Conservation (phyloP, 2,797 vertebrate genomes). For the Sebastes matsubarae region DNA sequence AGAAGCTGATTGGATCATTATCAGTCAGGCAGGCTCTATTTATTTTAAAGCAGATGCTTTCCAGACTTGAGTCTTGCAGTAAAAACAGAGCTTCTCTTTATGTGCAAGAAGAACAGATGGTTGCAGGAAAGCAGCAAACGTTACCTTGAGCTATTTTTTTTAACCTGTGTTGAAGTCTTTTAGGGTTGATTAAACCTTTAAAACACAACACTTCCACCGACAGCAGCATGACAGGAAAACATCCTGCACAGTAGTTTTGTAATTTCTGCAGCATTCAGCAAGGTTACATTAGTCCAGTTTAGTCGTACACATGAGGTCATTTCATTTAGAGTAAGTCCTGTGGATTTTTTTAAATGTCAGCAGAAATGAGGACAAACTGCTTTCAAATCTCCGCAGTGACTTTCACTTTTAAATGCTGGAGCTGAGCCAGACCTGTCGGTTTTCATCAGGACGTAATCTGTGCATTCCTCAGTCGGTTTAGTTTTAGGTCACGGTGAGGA, state of each 20-base stretch:
- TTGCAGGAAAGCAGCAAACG: background rate
- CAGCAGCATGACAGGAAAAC: background rate
- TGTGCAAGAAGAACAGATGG: background rate
- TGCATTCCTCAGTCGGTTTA: conserved; percentile 9
- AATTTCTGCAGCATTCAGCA: background rate
- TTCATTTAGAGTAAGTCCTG: background rate
- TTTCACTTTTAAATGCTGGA: background rate
- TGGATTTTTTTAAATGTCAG: background rate
- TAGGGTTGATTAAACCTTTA: background rate
- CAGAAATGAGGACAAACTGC: background rate
- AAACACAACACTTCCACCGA: background rate
- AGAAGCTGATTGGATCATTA: background rate
- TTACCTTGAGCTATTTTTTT: background rate
- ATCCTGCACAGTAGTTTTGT: too few relatives aligned
- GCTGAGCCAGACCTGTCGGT: background rate
- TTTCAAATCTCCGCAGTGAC: background rate
- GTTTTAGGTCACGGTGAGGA: background rate
- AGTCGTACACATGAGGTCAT: background rate
- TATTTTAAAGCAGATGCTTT: background rate
- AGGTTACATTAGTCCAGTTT: background rate
- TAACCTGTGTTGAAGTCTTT: background rate
- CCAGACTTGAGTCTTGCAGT: background rate
- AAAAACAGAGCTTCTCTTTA: background rate
- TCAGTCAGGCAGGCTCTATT: background rate
- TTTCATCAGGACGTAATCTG: conserved; percentile 23